phyloP scores from a whole-genome alignment of 2,113 vertebrate species.

The Candoia aspera region DNA sequence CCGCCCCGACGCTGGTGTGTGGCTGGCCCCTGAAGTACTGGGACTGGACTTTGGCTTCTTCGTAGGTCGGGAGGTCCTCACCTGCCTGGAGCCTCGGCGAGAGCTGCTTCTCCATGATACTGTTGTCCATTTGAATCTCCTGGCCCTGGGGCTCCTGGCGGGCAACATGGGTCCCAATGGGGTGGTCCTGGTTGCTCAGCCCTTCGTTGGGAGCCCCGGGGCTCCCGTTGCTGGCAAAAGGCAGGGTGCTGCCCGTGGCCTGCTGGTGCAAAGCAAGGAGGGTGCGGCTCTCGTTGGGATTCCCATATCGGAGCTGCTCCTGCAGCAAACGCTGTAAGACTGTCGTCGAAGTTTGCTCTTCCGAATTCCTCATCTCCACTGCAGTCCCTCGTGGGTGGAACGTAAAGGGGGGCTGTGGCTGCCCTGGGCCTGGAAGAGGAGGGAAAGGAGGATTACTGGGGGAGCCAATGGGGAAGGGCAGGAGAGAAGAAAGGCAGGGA shows the following conservation, averaged over 20 bases:
- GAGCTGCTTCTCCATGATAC: constrained; percentile 90
- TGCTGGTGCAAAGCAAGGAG: constrained; percentile 89
- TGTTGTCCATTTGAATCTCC: constrained; percentile 93
- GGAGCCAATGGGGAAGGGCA: neutral
- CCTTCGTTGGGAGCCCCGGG: constrained; percentile 76
- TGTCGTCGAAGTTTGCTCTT: constrained; percentile 88
- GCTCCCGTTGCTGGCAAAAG: constrained; percentile 74
- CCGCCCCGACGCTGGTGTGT: constrained; percentile 82
- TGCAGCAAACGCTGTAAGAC: constrained; percentile 97
- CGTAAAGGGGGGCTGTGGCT: constrained; percentile 83
- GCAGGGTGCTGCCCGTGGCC: constrained; percentile 77
- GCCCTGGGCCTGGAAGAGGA: constrained; percentile 79
- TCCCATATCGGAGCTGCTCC: constrained; percentile 96
- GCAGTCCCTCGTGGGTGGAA: constrained; percentile 81
- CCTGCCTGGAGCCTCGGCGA: constrained; percentile 82
- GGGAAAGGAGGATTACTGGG: constrained; percentile 51
- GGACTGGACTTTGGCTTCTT: constrained; percentile 98
- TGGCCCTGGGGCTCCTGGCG: constrained; percentile 98
- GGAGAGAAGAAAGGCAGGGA: neutral
- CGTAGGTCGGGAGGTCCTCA: constrained; percentile 94
- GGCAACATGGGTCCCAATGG: constrained; percentile 88
- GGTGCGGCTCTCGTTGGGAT: constrained; percentile 86
- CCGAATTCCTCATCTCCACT: constrained; percentile 93
- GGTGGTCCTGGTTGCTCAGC: constrained; percentile 85
- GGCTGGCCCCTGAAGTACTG: constrained; percentile 94